These are phyloP conservation scores for Saccostrea glomerata DNA, from an alignment of 1,140 invertebrate genomes.

Conservation along the genomic window DNA sequence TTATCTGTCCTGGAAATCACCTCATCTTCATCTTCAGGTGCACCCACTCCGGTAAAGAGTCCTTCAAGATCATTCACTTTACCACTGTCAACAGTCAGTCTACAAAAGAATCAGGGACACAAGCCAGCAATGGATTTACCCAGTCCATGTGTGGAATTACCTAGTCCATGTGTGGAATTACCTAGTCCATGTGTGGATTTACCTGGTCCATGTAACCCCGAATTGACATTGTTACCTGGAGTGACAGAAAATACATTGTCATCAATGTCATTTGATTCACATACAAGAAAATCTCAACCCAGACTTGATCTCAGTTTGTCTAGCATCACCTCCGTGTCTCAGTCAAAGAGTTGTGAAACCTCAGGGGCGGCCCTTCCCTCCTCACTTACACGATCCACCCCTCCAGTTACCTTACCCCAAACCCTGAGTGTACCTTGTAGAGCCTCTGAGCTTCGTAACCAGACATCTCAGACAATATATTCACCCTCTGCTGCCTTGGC, in stretches of 20 bases:
- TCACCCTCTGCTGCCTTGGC: constrained; percentile 79
- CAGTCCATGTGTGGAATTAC: background rate
- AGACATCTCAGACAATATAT: constrained; percentile 56
- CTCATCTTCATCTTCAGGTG: background rate
- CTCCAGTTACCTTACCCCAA: background rate
- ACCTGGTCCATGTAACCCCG: background rate
- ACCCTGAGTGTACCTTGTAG: background rate
- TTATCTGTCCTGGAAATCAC: background rate
- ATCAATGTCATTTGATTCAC: background rate
- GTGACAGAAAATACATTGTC: background rate
- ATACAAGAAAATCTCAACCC: background rate
- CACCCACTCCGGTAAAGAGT: constrained; percentile 9
- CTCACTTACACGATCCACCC: background rate
- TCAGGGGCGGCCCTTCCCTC: background rate
- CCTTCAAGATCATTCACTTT: constrained; percentile 20
- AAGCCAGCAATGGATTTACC: background rate
- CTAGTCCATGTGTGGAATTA: background rate
- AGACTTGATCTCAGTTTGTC: constrained; percentile 25
- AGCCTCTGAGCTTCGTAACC: background rate
- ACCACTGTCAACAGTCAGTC: constrained; percentile 30
- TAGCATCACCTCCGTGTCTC: background rate
- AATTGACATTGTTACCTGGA: background rate
- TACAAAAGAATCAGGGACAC: constrained; percentile 6
- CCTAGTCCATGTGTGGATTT: background rate
- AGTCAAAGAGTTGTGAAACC: constrained; percentile 25